These are phyloP conservation scores for Loriculus beryllinus DNA, from an alignment of 2,797 vertebrate species.

Conservation along the genomic window DNA sequence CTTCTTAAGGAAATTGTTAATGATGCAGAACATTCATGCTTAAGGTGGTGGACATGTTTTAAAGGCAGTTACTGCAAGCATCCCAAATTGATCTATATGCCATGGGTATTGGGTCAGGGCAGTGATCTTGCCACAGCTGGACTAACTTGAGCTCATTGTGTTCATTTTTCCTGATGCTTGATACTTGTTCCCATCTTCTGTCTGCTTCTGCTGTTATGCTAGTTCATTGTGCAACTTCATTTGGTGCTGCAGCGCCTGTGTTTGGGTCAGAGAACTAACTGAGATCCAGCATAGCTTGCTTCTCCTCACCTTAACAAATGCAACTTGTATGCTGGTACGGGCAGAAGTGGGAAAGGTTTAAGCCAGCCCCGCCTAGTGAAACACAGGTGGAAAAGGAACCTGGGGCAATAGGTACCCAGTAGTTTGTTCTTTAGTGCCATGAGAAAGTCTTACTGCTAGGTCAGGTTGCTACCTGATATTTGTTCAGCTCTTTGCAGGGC, in stretches of 20 bases:
- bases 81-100: not conserved
- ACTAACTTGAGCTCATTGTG: not conserved
- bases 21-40: not conserved
- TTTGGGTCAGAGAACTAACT: not conserved
- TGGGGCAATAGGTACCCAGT: not conserved
- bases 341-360: not conserved
- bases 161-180: not conserved
- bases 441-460: not conserved
- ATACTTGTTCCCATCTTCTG: not conserved
- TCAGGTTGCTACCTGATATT: not conserved
- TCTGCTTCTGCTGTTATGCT: not conserved
- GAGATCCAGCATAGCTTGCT: not conserved
- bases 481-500: not conserved
- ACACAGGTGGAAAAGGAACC: not conserved
- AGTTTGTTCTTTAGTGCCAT: not conserved
- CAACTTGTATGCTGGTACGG: not conserved
- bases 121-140: fast-evolving
- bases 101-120: fast-evolving
- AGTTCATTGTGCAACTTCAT: not conserved
- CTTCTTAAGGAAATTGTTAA: not conserved
- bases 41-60: not conserved
- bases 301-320: fast-evolving
- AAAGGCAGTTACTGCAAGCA: not conserved
- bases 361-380: not conserved
- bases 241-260: not conserved